Conservation (phyloP, 35 echinoderm and acorn worm species). For the Lytechinus variegatus region DNA sequence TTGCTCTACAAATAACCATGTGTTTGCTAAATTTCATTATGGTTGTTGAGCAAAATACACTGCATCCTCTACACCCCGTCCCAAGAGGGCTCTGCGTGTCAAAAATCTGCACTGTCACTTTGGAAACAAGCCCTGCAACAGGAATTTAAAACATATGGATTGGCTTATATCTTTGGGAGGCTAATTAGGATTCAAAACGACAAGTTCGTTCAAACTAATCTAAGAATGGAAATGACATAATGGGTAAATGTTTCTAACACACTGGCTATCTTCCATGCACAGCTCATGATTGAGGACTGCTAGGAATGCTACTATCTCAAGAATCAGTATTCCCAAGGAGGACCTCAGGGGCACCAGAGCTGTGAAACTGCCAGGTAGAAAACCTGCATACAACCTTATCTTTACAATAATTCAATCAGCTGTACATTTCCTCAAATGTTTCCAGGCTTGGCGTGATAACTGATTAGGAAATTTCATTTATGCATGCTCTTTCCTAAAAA, state of each 20-base stretch:
- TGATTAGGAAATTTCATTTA: neutral
- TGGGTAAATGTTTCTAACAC: neutral
- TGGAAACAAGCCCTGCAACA: neutral
- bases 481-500: neutral
- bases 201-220: neutral
- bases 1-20: conserved; percentile 23
- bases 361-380: neutral
- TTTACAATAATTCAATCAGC: conserved; percentile 41
- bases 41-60: conserved; percentile 16
- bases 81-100: neutral
- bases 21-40: conserved; percentile 40
- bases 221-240: conserved; percentile 24
- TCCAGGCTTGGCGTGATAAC: neutral
- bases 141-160: neutral
- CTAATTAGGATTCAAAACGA: conserved; percentile 21
- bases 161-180: neutral
- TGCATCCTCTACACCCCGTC: conserved; percentile 1
- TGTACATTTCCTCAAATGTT: conserved; percentile 26
- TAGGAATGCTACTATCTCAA: neutral
- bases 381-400: neutral
- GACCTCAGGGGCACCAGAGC: conserved; percentile 3
- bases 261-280: conserved; percentile 6
- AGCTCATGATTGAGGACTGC: neutral
- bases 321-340: neutral
- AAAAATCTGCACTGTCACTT: conserved; percentile 35